phyloP scores from a whole-genome alignment of 2,888 invertebrate species.

The Acanthosepion lycidas region DNA sequence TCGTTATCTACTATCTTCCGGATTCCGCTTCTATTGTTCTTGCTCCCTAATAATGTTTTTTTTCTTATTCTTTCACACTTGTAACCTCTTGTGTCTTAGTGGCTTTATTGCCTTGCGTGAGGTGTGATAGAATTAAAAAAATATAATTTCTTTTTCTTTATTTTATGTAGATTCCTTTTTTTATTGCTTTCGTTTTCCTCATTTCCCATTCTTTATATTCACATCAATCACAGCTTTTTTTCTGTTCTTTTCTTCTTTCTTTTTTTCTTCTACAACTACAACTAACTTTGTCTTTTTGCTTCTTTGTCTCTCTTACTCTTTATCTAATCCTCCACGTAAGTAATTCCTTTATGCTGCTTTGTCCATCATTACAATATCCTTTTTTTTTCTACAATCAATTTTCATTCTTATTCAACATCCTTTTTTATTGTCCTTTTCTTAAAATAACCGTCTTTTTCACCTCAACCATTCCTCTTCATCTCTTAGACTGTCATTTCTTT shows the following conservation, averaged over 20 bases:
- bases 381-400: background rate
- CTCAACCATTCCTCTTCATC: background rate
- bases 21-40: no score
- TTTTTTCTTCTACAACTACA: background rate
- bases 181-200: background rate
- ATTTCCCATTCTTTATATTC: background rate
- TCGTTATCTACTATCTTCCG: no score
- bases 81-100: no score
- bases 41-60: no score
- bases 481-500: background rate
- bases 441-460: rapidly evolving
- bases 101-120: no score
- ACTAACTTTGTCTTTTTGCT: background rate
- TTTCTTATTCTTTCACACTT: no score
- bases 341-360: no score
- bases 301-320: background rate
- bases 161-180: no score
- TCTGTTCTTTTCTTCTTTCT: background rate
- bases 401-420: background rate
- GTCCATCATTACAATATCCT: background rate
- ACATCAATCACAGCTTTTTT: no score
- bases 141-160: no score
- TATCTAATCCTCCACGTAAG: background rate
- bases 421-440: background rate
- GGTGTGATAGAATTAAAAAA: no score